Evolutionary conservation across 2,797 vertebrate species (phyloP).

Genomic region (Brotula barbata): DNA sequence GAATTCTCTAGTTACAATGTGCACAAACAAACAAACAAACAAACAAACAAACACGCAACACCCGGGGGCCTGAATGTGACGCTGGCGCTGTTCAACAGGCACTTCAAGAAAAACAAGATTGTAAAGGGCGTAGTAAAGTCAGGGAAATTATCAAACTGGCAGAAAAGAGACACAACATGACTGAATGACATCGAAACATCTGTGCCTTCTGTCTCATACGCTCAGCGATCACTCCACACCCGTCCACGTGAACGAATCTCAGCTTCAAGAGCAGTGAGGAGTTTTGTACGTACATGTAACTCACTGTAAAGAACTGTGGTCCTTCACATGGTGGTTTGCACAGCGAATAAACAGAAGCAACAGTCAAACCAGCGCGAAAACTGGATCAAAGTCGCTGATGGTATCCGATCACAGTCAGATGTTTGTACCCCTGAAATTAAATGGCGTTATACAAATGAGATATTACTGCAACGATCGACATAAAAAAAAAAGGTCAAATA

Average conservation of each 20-base stretch:
- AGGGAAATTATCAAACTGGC: too few relatives aligned
- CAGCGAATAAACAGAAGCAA: slow-evolving; percentile 15
- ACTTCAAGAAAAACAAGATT: too few relatives aligned
- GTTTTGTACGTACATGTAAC: background rate
- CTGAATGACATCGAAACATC: slow-evolving; percentile 24
- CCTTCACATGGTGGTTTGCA: slow-evolving; percentile 16
- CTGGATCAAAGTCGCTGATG: slow-evolving; percentile 7
- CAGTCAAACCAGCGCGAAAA: background rate
- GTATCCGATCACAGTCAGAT: slow-evolving; percentile 21
- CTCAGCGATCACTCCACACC: background rate
- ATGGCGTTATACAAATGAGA: slow-evolving; percentile 6
- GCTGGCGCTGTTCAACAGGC: too few relatives aligned
- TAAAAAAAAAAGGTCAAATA: slow-evolving; percentile 61
- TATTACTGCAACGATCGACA: slow-evolving; percentile 27
- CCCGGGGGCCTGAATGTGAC: too few relatives aligned
- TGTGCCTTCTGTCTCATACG: slow-evolving; percentile 28
- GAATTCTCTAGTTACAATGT: background rate
- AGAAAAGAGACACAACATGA: too few relatives aligned
- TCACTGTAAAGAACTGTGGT: too few relatives aligned
- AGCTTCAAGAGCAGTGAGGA: slow-evolving; percentile 10
- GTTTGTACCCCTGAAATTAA: slow-evolving; percentile 53
- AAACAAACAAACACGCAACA: background rate
- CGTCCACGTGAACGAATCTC: too few relatives aligned
- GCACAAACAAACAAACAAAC: too few relatives aligned
- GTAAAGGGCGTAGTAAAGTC: too few relatives aligned